Evolutionary conservation across 2,888 invertebrate genomes (phyloP), one percentile per base, ranked within the genome.

Genomic region (Apotomis capreana): DNA sequence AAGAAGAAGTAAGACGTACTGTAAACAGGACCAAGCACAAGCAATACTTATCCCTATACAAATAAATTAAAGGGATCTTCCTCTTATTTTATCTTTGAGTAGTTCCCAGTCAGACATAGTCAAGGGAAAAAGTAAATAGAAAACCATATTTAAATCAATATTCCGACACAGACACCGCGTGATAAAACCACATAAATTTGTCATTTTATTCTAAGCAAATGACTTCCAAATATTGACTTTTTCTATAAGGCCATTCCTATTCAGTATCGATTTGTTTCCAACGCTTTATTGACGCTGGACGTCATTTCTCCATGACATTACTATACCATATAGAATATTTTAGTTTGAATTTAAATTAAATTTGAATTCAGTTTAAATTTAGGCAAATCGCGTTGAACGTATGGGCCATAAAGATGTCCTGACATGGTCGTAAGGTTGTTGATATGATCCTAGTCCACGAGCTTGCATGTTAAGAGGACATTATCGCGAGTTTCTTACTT

Each of bases 171-270:
- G 74, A 49, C 81, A 79, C 76, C 78, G 80, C 78, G 76, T 78
- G 79, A 74, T 76, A 49, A 10, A 49, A 49, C 9, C 78, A 78
- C 76, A 87, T 87, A 87, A 87, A 87, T 81, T 82, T 72, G 70
- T 76, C 75, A 83, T 80, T 85, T 84, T 85, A 85, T 84, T 80
- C 49, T 79, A 78, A 79, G 76, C 81, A 83, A 81, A 83, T 82
- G 83, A 83, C 85, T 81, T 83, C 82, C 78, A 80, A 86, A 85
- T 84, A 84, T 83, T 83, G 82, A 81, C 80, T 75, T 79, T 46
- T 80, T 80, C 84, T 83, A 74, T 69, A 80, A 80, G 78, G 84
- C 84, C 77, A 89, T 90, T 89, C 76, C 84, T 88, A 90, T 89
- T 89, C 89, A 84, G 76, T 78, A 86, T 81, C 88, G 84, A 87